phyloP scores from a whole-genome alignment of 2,113 vertebrate species.

The Perca flavescens region DNA sequence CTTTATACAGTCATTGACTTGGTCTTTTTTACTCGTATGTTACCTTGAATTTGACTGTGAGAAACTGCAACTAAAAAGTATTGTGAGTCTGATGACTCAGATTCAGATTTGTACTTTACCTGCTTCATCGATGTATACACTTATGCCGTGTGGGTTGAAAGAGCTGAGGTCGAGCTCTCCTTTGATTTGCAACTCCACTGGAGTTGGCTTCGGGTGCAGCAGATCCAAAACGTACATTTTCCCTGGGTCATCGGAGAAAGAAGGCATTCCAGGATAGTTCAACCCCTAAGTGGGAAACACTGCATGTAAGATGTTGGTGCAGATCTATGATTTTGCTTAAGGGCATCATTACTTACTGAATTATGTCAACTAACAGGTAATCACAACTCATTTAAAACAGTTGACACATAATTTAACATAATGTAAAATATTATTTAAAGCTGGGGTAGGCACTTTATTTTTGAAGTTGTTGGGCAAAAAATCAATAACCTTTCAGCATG shows the following conservation, averaged over 20 bases:
- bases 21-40: too few species aligned
- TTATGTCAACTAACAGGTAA: not conserved
- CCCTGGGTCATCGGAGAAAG: constrained; percentile 56
- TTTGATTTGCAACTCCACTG: constrained; percentile 59
- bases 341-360: not conserved
- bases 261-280: constrained; percentile 34
- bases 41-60: too few species aligned
- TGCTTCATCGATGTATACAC: constrained; percentile 51
- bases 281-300: constrained; percentile 53
- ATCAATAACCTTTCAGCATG: too few species aligned
- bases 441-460: too few species aligned
- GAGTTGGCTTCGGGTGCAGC: constrained; percentile 54
- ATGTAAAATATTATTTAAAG: not conserved
- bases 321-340: not conserved
- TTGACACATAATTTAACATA: not conserved
- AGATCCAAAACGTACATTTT: constrained; percentile 68
- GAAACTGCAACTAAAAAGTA: too few species aligned
- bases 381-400: not conserved
- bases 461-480: too few species aligned
- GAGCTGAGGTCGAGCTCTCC: constrained; percentile 59
- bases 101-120: constrained; percentile 36
- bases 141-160: constrained; percentile 71
- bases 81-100: too few species aligned
- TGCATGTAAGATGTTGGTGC: not conserved
- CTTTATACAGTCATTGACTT: too few species aligned